Percentiles rank a stretch among this genome's conserved stretches.
Conservation (phyloP, 2,888 invertebrate species). For the Melanchra persicariae region DNA sequence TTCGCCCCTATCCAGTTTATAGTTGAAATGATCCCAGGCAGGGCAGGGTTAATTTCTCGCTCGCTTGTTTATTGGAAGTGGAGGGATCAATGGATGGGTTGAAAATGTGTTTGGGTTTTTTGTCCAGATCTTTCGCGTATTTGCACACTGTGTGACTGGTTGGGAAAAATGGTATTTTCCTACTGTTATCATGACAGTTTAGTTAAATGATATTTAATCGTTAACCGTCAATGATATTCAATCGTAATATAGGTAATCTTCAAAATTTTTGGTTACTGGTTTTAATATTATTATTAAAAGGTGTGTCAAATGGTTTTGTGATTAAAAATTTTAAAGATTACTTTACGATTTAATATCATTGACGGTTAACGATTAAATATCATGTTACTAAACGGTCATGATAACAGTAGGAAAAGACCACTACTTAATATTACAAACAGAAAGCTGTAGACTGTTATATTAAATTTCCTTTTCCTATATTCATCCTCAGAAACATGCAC, state of each 20-base stretch:
- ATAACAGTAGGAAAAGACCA: too few relatives aligned
- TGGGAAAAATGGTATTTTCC: too few relatives aligned
- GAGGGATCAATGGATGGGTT: constrained; percentile 38
- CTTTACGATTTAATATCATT: too few relatives aligned
- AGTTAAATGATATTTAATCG: too few relatives aligned
- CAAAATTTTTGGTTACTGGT: too few relatives aligned
- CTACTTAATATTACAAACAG: neutral
- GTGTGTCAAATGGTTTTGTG: neutral
- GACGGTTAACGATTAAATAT: too few relatives aligned
- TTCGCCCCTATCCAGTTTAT: constrained; percentile 72
- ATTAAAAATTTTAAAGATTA: too few relatives aligned
- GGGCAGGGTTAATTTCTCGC: constrained; percentile 73
- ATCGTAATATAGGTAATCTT: too few relatives aligned
- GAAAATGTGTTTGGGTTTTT: neutral
- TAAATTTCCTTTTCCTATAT: neutral
- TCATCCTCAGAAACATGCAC: neutral
- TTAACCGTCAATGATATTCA: too few relatives aligned
- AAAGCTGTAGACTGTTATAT: too few relatives aligned
- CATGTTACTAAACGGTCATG: too few relatives aligned
- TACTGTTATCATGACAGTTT: too few relatives aligned
- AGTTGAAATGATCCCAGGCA: constrained; percentile 56
- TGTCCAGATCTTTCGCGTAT: neutral
- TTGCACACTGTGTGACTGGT: neutral
- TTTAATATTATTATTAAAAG: neutral
- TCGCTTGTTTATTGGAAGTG: constrained; percentile 65